phyloP scores from a whole-genome alignment of 2,113 vertebrate species.

The Struthio camelus region DNA sequence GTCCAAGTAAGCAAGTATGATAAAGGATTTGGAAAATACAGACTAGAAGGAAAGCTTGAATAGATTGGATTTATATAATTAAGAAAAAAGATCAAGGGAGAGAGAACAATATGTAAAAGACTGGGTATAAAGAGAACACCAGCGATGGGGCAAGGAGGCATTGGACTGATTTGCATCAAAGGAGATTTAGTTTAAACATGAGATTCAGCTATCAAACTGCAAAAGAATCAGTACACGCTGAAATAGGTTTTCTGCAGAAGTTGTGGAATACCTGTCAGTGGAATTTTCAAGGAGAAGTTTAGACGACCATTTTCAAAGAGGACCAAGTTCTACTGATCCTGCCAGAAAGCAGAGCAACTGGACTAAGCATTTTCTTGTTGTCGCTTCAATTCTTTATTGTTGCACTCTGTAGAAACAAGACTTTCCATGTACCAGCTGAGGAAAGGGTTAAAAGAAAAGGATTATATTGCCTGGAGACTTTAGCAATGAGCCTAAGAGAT shows the following conservation, averaged over 20 bases:
- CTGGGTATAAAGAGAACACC: neutral
- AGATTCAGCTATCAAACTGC: neutral
- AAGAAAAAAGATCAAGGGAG: neutral
- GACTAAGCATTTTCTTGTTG: neutral
- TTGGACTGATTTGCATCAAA: neutral
- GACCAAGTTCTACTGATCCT: neutral
- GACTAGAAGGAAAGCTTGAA: neutral
- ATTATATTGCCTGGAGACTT: neutral
- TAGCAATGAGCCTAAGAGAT: neutral
- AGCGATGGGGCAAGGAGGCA: accelerated
- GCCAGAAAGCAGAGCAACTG: neutral
- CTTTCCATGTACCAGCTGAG: neutral
- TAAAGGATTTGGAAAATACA: neutral
- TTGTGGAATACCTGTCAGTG: neutral
- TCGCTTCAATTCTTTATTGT: neutral
- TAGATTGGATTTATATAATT: neutral
- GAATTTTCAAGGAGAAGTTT: neutral
- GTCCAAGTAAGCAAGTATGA: neutral
- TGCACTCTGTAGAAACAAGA: neutral
- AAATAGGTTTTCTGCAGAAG: neutral
- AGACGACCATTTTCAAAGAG: neutral
- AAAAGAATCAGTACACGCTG: neutral
- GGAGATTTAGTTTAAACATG: neutral
- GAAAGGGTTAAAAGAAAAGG: neutral
- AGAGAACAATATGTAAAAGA: neutral